phyloP scores from a whole-genome alignment of 2,888 invertebrate genomes.

The Apodemia mormo region DNA sequence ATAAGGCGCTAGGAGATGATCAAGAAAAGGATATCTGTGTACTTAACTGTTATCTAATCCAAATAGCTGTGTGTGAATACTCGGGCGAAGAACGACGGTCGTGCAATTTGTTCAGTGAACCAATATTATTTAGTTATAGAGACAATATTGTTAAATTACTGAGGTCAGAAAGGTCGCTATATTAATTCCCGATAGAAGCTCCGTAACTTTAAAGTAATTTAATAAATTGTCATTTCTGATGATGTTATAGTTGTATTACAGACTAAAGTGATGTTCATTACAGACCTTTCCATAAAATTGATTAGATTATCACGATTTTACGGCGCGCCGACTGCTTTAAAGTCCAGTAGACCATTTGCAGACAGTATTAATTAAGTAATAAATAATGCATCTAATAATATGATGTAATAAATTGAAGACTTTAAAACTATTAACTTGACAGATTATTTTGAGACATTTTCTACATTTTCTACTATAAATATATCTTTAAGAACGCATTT shows the following conservation, averaged over 20 bases:
- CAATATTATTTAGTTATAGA: constrained; percentile 53
- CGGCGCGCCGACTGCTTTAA: constrained; percentile 30
- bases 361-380: constrained; percentile 15
- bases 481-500: too few relatives aligned
- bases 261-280: not conserved
- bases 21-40: constrained; percentile 32
- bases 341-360: constrained; percentile 33
- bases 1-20: constrained; percentile 42
- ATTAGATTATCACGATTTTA: constrained; percentile 2
- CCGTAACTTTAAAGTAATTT: constrained; percentile 55
- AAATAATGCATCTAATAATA: not conserved
- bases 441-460: not conserved
- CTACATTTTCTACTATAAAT: not conserved
- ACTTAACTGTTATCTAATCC: constrained; percentile 38
- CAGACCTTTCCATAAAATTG: constrained; percentile 9
- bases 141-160: constrained; percentile 59
- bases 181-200: constrained; percentile 53
- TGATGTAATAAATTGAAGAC: not conserved
- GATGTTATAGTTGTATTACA: constrained; percentile 44
- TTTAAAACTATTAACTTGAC: not conserved
- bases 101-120: constrained; percentile 48
- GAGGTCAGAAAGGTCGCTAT: constrained; percentile 53
- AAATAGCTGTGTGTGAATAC: constrained; percentile 31
- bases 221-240: constrained; percentile 58
- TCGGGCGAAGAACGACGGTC: constrained; percentile 30